phyloP scores from a whole-genome alignment of 64 coral and sea anemone species.

The Trachythela sp. region DNA sequence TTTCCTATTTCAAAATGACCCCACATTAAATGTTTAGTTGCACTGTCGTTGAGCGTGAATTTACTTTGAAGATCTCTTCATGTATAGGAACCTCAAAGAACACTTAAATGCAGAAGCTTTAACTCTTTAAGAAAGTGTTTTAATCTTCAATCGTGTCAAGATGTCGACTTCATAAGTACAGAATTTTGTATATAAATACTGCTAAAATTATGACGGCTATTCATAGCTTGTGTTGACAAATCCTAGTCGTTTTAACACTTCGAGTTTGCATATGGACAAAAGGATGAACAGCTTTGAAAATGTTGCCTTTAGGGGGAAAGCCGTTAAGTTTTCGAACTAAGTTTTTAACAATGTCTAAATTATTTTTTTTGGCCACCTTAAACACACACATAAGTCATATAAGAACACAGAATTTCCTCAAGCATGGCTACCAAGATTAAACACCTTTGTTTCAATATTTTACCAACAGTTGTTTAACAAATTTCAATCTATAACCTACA shows the following conservation, averaged over 20 bases:
- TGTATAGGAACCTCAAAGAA: no score
- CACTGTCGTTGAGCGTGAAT: neutral
- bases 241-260: neutral
- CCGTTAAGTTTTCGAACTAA: neutral
- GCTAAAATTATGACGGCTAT: neutral
- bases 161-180: neutral
- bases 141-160: neutral
- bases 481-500: neutral
- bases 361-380: neutral
- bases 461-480: neutral
- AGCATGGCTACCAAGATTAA: neutral
- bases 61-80: no score
- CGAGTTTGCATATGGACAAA: neutral
- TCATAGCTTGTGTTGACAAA: neutral
- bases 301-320: neutral
- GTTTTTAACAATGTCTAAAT: neutral
- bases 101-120: no score
- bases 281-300: neutral
- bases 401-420: neutral
- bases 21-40: neutral
- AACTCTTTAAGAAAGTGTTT: neutral
- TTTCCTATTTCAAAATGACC: neutral
- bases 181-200: neutral
- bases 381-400: neutral
- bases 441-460: neutral